phyloP scores from a whole-genome alignment of 1,140 invertebrate genomes.

The Druon quercuslanigerum region DNA sequence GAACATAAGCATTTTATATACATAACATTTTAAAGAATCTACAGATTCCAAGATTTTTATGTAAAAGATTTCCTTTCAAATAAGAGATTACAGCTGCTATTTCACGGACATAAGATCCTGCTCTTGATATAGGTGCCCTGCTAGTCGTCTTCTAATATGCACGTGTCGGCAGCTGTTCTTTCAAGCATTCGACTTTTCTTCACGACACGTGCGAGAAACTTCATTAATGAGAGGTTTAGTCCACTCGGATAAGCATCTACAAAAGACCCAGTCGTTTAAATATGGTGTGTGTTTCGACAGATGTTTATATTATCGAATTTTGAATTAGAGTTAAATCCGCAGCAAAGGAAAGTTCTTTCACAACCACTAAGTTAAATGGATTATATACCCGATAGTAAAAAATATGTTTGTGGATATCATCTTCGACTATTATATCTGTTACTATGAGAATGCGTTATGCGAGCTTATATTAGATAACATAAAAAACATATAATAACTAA shows the following conservation, averaged over 20 bases:
- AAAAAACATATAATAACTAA: too few species aligned
- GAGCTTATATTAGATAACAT: too few species aligned
- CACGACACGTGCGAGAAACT: constrained; percentile 23
- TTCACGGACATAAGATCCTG: not conserved
- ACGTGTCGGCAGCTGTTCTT: constrained; percentile 15
- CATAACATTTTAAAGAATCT: too few species aligned
- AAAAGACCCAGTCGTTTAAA: not conserved
- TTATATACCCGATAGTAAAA: too few species aligned
- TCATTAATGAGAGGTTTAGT: not conserved
- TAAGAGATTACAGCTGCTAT: not conserved
- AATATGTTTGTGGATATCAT: too few species aligned
- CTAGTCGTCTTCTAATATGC: constrained; percentile 16
- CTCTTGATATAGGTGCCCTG: not conserved
- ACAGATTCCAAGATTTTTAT: too few species aligned
- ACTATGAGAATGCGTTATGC: too few species aligned
- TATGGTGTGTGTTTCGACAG: not conserved
- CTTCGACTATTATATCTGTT: too few species aligned
- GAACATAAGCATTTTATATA: too few species aligned
- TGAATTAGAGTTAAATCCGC: not conserved
- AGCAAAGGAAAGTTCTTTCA: not conserved
- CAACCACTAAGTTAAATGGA: too few species aligned
- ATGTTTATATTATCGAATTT: not conserved
- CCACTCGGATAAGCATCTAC: not conserved
- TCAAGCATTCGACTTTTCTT: not conserved
- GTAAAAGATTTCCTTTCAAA: too few species aligned